phyloP scores from a whole-genome alignment of 2,113 vertebrate species.

The human (Homo sapiens) region GRCh38 chrX:111467501-111468000 shows the following conservation, averaged over 20 bases:
- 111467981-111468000: slow-evolving; percentile 55
- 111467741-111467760: not conserved
- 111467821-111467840: not conserved
- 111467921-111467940: slow-evolving; percentile 62
- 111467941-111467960: slow-evolving; percentile 51
- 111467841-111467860: not conserved
- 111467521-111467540: not conserved
- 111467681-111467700: not conserved
- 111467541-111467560: not conserved
- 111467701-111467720: not conserved
- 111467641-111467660: not conserved
- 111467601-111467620: not conserved
- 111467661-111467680: not conserved
- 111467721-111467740: not conserved
- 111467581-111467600: not conserved
- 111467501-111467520: not conserved
- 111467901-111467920: slow-evolving; percentile 4
- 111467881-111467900: not conserved
- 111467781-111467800: not conserved
- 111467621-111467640: not conserved
- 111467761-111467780: not conserved
- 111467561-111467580: not conserved
- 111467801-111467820: slow-evolving; percentile 9
- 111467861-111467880: not conserved
- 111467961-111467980: slow-evolving; percentile 71